Evolutionary conservation across 37 sponge, comb jelly and placozoan species (phyloP).

Genomic region (Diacarnus erythraeanus): DNA sequence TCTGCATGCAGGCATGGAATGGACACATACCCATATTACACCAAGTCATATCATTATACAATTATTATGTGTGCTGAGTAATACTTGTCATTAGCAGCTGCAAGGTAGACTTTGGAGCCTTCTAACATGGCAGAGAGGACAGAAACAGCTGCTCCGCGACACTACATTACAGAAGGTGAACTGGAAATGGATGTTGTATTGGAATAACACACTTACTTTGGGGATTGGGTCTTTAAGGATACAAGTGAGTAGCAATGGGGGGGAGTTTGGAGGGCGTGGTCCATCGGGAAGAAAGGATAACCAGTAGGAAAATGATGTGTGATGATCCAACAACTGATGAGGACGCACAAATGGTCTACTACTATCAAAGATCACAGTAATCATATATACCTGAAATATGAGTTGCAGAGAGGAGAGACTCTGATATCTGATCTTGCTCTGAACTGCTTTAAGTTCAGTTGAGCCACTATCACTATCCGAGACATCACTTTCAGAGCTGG

Average conservation of each 20-base stretch:
- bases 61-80: not conserved
- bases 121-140: constrained; percentile 55
- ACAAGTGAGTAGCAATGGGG: constrained; percentile 44
- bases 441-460: not conserved
- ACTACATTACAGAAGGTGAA: constrained; percentile 6
- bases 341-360: not conserved
- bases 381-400: constrained; percentile 22
- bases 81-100: constrained; percentile 64
- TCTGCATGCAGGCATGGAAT: not conserved
- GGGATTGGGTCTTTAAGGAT: constrained; percentile 35
- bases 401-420: constrained; percentile 16
- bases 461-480: constrained; percentile 36
- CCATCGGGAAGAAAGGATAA: constrained; percentile 60
- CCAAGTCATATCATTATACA: not conserved
- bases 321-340: constrained; percentile 26
- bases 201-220: constrained; percentile 21
- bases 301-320: constrained; percentile 59
- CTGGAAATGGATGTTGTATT: not conserved
- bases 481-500: constrained; percentile 54
- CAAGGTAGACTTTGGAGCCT: constrained; percentile 50
- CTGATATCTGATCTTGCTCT: constrained; percentile 27
- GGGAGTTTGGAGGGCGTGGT: constrained; percentile 44
- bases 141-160: constrained; percentile 45
- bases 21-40: not conserved
- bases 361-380: not conserved